These are phyloP conservation scores for Matsumyia berberina DNA, from an alignment of 2,888 invertebrate species.

Conservation along the genomic window DNA sequence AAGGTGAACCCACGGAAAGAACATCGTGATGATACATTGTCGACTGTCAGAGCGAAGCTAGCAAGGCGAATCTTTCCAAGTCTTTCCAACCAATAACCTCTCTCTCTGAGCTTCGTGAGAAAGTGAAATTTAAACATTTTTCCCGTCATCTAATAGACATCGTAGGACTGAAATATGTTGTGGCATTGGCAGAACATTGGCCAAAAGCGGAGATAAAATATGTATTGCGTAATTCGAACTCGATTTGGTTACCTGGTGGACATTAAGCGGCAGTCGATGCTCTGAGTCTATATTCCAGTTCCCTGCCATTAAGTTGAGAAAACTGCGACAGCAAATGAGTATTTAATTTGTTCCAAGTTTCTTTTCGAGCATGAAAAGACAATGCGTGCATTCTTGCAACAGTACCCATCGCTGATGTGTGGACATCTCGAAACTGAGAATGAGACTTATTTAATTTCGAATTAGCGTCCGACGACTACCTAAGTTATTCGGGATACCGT, in stretches of 20 bases:
- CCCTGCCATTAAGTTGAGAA: slow-evolving; percentile 17
- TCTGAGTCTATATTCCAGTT: neutral
- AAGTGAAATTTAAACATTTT: slow-evolving; percentile 69
- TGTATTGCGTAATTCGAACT: slow-evolving; percentile 62
- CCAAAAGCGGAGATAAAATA: slow-evolving; percentile 39
- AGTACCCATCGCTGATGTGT: neutral
- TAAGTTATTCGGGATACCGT: slow-evolving; percentile 13
- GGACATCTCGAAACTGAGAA: slow-evolving; percentile 15
- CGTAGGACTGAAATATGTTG: slow-evolving; percentile 30
- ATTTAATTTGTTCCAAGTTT: slow-evolving; percentile 43
- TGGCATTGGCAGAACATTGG: slow-evolving; percentile 58
- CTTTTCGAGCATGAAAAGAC: neutral
- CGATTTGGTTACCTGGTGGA: slow-evolving; percentile 1
- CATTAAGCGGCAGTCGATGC: slow-evolving; percentile 27
- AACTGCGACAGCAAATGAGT: slow-evolving; percentile 29
- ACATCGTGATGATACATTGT: too few species aligned
- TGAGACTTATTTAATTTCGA: slow-evolving; percentile 24
- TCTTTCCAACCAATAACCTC: neutral
- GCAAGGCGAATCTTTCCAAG: neutral
- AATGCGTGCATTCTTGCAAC: slow-evolving; percentile 24
- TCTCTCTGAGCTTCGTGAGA: slow-evolving; percentile 29
- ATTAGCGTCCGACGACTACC: slow-evolving; percentile 22
- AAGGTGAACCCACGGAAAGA: neutral
- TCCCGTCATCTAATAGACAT: slow-evolving; percentile 22
- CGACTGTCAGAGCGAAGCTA: too few species aligned